These are phyloP conservation scores for Cheilosia vulpina DNA, from an alignment of 2,888 invertebrate species.

Conservation along the genomic window DNA sequence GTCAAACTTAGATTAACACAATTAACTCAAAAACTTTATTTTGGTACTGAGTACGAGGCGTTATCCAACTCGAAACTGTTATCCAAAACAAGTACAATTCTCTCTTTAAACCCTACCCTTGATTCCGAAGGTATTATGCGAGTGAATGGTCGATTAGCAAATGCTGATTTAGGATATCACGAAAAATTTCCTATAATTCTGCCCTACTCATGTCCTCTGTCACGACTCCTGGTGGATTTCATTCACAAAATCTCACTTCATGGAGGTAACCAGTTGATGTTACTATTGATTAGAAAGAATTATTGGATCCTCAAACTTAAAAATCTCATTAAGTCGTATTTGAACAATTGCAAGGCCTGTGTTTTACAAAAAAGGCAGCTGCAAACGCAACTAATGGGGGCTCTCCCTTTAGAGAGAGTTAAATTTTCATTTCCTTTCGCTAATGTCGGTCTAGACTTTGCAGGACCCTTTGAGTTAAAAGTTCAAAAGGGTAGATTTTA, in stretches of 20 bases:
- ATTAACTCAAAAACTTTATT: constrained; percentile 13
- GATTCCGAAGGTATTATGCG: constrained; percentile 7
- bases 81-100: neutral
- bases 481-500: constrained; percentile 15
- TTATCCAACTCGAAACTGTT: neutral
- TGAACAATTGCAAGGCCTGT: constrained; percentile 38
- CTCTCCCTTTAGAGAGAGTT: constrained; percentile 51
- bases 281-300: constrained; percentile 9
- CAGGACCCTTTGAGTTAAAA: constrained; percentile 59
- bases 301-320: constrained; percentile 48
- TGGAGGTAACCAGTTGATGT: constrained; percentile 29
- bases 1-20: neutral
- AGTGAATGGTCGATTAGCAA: neutral
- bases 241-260: constrained; percentile 11
- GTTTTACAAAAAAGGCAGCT: constrained; percentile 35
- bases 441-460: constrained; percentile 56
- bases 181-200: constrained; percentile 6
- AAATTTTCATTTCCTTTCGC: constrained; percentile 50
- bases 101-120: neutral
- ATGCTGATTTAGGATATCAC: constrained; percentile 10
- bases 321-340: constrained; percentile 17
- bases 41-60: constrained; percentile 1
- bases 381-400: constrained; percentile 46
- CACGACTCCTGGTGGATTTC: neutral
- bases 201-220: constrained; percentile 6